Conservation (phyloP, 2,888 invertebrate species). For the Drosophila suboccidentalis region DNA sequence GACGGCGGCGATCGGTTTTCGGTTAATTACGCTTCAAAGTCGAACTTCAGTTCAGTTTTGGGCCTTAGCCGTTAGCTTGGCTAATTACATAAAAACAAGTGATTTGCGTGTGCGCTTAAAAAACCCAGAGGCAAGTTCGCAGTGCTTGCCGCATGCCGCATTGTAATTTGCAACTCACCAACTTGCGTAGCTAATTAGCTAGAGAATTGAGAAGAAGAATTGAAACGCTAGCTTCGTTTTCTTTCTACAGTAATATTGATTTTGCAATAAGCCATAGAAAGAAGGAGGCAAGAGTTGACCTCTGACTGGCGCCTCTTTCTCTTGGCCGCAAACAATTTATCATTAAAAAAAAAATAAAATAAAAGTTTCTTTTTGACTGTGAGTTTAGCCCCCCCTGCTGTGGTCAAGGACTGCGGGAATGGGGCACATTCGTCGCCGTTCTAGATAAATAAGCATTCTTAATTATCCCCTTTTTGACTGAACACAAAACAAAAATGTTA, state of each 20-base stretch:
- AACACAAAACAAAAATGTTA: constrained; percentile 56
- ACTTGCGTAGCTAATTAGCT: constrained; percentile 72
- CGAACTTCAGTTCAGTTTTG: constrained; percentile 50
- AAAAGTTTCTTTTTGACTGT: constrained; percentile 63
- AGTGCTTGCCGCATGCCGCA: constrained; percentile 33
- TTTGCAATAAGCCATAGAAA: constrained; percentile 46
- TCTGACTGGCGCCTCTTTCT: constrained; percentile 64
- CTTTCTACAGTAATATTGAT: constrained; percentile 50
- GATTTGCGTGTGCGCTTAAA: constrained; percentile 71
- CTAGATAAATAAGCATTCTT: constrained; percentile 85
- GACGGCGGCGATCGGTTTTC: constrained; percentile 71
- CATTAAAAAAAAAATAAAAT: constrained; percentile 66
- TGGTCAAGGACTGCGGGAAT: constrained; percentile 60
- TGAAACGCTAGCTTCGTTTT: constrained; percentile 5
- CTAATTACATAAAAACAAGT: constrained; percentile 77
- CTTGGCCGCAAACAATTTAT: constrained; percentile 65
- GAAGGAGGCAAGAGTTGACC: constrained; percentile 46
- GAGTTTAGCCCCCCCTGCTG: constrained; percentile 48
- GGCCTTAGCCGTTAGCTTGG: constrained; percentile 53
- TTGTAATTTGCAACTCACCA: constrained; percentile 79
- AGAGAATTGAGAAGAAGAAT: constrained; percentile 13
- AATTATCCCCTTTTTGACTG: constrained; percentile 81
- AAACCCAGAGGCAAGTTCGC: constrained; percentile 42
- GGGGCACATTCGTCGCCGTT: constrained; percentile 83
- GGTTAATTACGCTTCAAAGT: constrained; percentile 73